Base-by-base conservation (phyloP, 1,140 invertebrate species). In the Lepidurus arcticus region DNA sequence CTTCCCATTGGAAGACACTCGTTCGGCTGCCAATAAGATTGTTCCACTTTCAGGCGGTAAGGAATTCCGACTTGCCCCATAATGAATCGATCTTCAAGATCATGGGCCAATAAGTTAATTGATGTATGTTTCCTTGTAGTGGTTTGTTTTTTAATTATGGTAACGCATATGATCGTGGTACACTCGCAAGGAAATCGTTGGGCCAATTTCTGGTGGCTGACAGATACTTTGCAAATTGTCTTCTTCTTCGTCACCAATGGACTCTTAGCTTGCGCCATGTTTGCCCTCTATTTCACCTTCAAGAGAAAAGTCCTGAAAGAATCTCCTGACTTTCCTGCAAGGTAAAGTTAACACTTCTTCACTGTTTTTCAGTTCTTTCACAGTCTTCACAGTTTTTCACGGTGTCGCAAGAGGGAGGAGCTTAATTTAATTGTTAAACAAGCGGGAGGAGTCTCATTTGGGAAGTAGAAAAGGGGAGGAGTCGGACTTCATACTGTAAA, bases 1-100 rank as follows among this genome's bases (percentile, higher is more conserved):
- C 53, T 65, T 65, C 53, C 21, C 53, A 21, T n/a, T 65, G 53
- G 53, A 65, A 65, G 53, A 65, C 53, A 65, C 53, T 13, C 53
- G 53, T 9, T 65, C 53, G 16, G 53, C 53, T 13, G 21, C 53
- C 53, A 65, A 21, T 65, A 9, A 16, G 21, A 65, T 65, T 7
- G n/a, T 21, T 65, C 21, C 53, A 21, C 53, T 65, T 7, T 65
- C 53, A 13, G 16, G 16, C 6, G 53, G 53, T 65, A 65, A 65
- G 53, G 16, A 21, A 65, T 21, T 21, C 9, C 21, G 21, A 21
- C 7, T 65, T 21, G 13, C 53, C 3, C 21, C 0, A 21, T 7
- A n/a, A 7, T 6, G 53, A 21, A n/a, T n/a, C 53, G 21, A 16
- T n/a, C 4, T 11, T 47, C 2, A 6, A 10, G 16, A 3, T 10